These are phyloP conservation scores for Phalacrocorax brasilianus DNA, from an alignment of 2,113 vertebrate species.

Conservation along the genomic window DNA sequence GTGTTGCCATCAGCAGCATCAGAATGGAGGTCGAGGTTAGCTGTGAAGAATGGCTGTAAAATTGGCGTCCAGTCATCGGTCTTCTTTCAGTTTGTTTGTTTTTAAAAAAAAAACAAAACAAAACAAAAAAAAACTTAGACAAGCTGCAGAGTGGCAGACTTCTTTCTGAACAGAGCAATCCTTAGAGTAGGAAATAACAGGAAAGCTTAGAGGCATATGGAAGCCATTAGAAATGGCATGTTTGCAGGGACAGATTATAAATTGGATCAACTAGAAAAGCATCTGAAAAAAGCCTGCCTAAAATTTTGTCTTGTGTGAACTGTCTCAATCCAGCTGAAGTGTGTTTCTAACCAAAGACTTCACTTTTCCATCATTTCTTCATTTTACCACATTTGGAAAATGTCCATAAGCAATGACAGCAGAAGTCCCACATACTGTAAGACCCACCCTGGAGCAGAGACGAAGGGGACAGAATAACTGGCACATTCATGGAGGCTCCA, in stretches of 20 bases:
- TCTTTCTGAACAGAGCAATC: slow-evolving; percentile 49
- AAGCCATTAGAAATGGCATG: slow-evolving; percentile 59
- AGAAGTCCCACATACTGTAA: not conserved
- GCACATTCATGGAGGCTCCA: too few species aligned
- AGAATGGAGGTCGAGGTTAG: not conserved
- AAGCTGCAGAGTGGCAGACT: slow-evolving; percentile 53
- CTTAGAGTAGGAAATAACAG: slow-evolving; percentile 24
- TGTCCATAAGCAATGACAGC: not conserved
- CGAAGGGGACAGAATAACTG: not conserved
- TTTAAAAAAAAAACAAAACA: not conserved
- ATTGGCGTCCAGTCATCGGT: not conserved
- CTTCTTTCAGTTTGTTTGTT: slow-evolving; percentile 27
- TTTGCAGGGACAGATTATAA: slow-evolving; percentile 60
- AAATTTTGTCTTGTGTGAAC: slow-evolving; percentile 3
- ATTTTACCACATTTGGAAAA: not conserved
- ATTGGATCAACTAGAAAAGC: slow-evolving; percentile 53
- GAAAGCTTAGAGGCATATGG: slow-evolving; percentile 55
- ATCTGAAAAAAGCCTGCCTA: slow-evolving; percentile 25
- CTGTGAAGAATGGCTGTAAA: slow-evolving; percentile 9
- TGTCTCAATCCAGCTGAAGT: slow-evolving; percentile 1
- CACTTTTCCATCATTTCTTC: slow-evolving; percentile 1
- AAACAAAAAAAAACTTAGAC: not conserved
- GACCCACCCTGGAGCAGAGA: not conserved
- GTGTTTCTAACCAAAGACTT: not conserved
- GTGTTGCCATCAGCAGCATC: not conserved